Conservation (phyloP, 2,797 vertebrate species). For the Hafferia zeledoni region DNA sequence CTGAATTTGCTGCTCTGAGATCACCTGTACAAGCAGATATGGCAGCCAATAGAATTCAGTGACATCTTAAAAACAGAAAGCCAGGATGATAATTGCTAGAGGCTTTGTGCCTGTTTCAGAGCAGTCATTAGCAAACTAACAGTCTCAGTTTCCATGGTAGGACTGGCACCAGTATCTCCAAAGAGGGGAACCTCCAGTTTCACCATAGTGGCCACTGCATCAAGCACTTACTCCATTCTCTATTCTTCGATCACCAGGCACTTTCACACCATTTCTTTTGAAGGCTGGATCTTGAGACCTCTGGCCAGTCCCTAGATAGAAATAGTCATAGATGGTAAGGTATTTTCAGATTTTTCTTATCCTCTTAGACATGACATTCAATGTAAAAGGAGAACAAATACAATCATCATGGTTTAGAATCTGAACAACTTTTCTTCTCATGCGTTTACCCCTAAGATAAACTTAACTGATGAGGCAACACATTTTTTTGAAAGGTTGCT, state of each 20-base stretch:
- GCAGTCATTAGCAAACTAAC: neutral
- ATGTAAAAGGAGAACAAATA: neutral
- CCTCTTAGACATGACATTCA: neutral
- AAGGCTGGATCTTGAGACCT: conserved; percentile 82
- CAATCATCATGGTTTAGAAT: neutral
- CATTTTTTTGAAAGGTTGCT: neutral
- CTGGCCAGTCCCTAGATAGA: conserved; percentile 77
- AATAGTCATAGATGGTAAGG: neutral
- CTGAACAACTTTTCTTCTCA: neutral
- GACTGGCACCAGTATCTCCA: neutral
- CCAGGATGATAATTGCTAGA: neutral
- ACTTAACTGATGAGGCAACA: neutral
- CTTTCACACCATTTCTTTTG: conserved; percentile 90
- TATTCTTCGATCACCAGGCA: conserved; percentile 83
- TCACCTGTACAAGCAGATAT: neutral
- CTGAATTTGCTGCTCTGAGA: neutral
- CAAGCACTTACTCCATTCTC: conserved; percentile 91
- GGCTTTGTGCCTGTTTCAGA: neutral
- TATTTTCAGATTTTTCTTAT: neutral
- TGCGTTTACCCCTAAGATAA: neutral
- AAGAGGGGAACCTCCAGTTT: neutral
- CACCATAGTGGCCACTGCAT: neutral
- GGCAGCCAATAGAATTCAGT: neutral
- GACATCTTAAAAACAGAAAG: neutral
- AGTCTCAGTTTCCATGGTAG: neutral